Evolutionary conservation across 2,797 vertebrate species (phyloP), one percentile per base, ranked within the genome.

Genomic region (Salarias fasciatus): DNA sequence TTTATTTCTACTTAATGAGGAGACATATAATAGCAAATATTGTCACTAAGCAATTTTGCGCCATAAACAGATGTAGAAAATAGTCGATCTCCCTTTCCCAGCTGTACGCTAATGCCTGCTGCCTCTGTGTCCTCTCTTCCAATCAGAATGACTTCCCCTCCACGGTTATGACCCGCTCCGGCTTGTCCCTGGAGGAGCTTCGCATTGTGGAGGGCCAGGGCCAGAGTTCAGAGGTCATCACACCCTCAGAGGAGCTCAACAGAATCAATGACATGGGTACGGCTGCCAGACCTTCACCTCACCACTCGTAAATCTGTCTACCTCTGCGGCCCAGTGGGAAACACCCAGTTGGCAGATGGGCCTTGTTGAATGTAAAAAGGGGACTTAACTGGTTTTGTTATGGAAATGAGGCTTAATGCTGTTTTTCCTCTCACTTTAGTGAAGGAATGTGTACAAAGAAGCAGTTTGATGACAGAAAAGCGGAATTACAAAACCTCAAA

Each of bases 141-240:
- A 52, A 59, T 72, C 92, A 99, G 98, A 94, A 82, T 80, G 95
- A 98, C 71, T 94, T 95, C 76, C 89, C 95, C 45, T 90, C 96
- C 0, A 88, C 92, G 47, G 93, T 92, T 0, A 94, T 98, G 95
- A 98, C 95, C 52, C 94, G 86, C 43, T 96, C 96, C 0, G 97
- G 96, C 1, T 82, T 99, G 58, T 99, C 98, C 2, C 73, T 97
- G 89, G 98, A 99, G 87, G 98, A 99, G 78, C 83, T 99, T 63
- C 94, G 97, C 65, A 94, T 99, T 75, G 98, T 99, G 71, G 98
- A 99, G 90, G 98, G 98, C 5, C 97, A 99, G 77, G 98, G 98
- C 65, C 97, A 99, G 86, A 98, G 94, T 89, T 93, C 95, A 47
- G 98, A 99, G 69, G 87, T 96, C 87, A 93, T 91, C 73, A 96